phyloP scores from a whole-genome alignment of 2,797 vertebrate genomes.

The Eospalax fontanierii region DNA sequence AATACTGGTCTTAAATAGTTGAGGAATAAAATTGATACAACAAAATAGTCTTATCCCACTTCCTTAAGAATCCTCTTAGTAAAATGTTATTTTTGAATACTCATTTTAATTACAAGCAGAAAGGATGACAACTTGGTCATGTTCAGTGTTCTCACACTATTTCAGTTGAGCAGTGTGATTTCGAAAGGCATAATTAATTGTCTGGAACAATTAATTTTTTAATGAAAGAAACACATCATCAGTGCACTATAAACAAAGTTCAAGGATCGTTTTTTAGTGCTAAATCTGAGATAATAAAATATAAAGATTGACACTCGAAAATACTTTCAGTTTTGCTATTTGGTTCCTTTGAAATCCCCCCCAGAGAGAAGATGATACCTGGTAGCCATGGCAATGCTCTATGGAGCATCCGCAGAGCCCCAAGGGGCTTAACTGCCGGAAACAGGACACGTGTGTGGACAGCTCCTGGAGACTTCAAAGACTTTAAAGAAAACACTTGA shows the following conservation, averaged over 20 bases:
- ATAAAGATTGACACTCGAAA: slow-evolving; percentile 9
- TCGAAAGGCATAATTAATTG: slow-evolving; percentile 45
- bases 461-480: background rate
- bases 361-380: background rate
- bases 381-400: slow-evolving; percentile 51
- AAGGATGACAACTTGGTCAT: slow-evolving; percentile 10
- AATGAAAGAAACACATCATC: no score
- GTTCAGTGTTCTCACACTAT: background rate
- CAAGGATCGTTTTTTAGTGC: background rate
- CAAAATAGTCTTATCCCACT: background rate
- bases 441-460: background rate
- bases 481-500: background rate
- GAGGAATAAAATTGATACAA: slow-evolving; percentile 35
- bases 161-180: background rate
- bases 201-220: slow-evolving; percentile 4
- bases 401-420: background rate
- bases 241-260: background rate
- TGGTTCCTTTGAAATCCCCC: slow-evolving; percentile 1
- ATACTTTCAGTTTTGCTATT: background rate
- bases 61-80: slow-evolving; percentile 36
- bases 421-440: background rate
- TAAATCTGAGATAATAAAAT: slow-evolving; percentile 17
- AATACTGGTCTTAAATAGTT: background rate
- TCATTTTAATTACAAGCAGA: slow-evolving; percentile 43
- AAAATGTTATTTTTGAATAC: background rate